Conservation (phyloP, 2,797 vertebrate genomes). For the Acrocephalus scirpaceus region DNA sequence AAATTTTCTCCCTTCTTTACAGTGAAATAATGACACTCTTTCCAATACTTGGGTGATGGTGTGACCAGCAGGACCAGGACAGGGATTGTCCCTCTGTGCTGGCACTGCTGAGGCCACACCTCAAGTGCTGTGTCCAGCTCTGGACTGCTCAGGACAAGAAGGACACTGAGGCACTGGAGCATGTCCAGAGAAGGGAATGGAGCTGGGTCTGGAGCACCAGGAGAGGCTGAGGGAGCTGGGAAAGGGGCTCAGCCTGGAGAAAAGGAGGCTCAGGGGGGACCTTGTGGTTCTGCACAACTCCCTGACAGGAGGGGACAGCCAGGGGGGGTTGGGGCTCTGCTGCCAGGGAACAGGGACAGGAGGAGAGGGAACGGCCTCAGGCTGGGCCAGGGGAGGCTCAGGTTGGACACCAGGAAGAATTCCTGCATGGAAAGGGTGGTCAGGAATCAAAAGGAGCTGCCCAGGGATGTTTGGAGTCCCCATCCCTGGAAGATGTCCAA, state of each 20-base stretch:
- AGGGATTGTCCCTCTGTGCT: not conserved
- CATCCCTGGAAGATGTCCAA: not conserved
- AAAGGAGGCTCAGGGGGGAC: not conserved
- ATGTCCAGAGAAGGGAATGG: fast-evolving
- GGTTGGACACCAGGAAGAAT: not conserved
- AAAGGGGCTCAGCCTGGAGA: not conserved
- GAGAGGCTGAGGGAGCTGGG: not conserved
- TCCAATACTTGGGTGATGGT: not conserved
- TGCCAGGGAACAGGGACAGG: not conserved
- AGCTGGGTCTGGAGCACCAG: not conserved
- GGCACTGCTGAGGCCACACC: not conserved
- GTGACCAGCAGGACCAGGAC: not conserved
- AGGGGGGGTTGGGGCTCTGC: fast-evolving
- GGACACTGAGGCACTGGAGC: not conserved
- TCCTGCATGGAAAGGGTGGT: not conserved
- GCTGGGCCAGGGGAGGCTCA: not conserved
- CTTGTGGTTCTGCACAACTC: not conserved
- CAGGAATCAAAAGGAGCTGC: not conserved
- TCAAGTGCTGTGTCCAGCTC: not conserved
- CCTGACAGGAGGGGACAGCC: not conserved
- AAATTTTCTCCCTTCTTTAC: not conserved
- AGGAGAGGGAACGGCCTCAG: not conserved
- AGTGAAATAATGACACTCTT: not conserved
- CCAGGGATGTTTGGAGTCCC: not conserved
- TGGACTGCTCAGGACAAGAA: not conserved